Base-by-base conservation (phyloP, 2,113 vertebrate species). In the Ancistrus triradiatus region DNA sequence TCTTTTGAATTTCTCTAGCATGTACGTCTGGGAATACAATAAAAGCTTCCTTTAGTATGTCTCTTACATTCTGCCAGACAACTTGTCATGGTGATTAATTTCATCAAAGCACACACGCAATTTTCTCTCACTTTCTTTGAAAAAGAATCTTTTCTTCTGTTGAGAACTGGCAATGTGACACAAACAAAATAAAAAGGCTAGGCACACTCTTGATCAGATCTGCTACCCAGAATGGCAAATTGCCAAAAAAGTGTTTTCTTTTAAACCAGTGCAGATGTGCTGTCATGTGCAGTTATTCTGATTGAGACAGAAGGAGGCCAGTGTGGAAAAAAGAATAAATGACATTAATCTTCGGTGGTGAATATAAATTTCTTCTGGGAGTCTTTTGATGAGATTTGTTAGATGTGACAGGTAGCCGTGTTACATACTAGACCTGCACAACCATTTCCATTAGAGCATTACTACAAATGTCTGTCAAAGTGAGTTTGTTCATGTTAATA, bases 41-140 rank as follows among this genome's bases (percentile, higher is more conserved):
- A 52, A 63, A 44, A 56, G 47, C 51, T 43, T 15, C 61, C 22
- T 17, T 21, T 25, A 15, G n/a, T 14, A 19, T 57, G 28, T 51
- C 18, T 57, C 52, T 70, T 57, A 53, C 33, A 69, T 70, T 46
- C 60, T 38, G 61, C 59, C 68, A 57, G 59, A 27, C 53, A 40
- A 13, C 59, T 61, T 69, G 66, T 69, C 49, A 68, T 55, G 66
- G 66, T 62, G 66, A 58, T 68, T 49, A 50, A 63, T 63, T 69
- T 43, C 24, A 53, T 63, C 67, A 63, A 62, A 57, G 51, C 67
- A 69, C 33, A 47, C 10, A 3, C 2, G 15, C 57, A 57, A 18
- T 40, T 59, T 33, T 51, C 66, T 22, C 49, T 33, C 33, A 55
- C 33, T 37, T 38, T 69, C 42, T 52, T 52, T 55, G 61, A 55